A percentile compares a stretch with the other conserved stretches of the same genome.
Conservation (phyloP, 2,888 invertebrate genomes). For the Drosophila niveifrons region DNA sequence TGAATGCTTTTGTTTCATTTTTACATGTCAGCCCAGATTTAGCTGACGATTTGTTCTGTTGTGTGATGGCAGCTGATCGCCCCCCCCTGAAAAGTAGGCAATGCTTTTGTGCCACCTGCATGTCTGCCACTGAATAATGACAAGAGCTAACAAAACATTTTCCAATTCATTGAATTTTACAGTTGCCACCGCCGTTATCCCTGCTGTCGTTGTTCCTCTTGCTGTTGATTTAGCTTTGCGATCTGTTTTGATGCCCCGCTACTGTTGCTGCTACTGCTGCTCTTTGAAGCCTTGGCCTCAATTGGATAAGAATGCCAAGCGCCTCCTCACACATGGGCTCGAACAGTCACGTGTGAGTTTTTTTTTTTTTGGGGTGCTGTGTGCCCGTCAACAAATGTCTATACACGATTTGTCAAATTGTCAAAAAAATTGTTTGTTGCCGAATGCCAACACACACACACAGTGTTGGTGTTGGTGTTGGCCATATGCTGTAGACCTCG, state of each 20-base stretch:
- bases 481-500: constrained; percentile 56
- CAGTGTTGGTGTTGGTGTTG: constrained; percentile 10
- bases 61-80: constrained; percentile 25
- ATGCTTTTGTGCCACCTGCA: constrained; percentile 62
- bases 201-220: constrained; percentile 15
- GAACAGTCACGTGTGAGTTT: constrained; percentile 61
- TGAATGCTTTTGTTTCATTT: constrained; percentile 50
- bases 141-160: constrained; percentile 79
- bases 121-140: constrained; percentile 71
- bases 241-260: constrained; percentile 50
- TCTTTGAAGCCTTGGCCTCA: constrained; percentile 62
- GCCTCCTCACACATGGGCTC: constrained; percentile 20
- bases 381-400: constrained; percentile 76
- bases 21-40: constrained; percentile 59
- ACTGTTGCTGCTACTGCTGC: constrained; percentile 29
- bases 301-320: constrained; percentile 52
- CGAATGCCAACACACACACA: not conserved
- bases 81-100: constrained; percentile 45
- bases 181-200: constrained; percentile 64
- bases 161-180: constrained; percentile 83
- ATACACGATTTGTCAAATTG: constrained; percentile 80
- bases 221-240: constrained; percentile 62
- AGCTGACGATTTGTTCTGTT: constrained; percentile 54
- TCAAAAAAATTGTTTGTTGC: constrained; percentile 52
- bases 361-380: not conserved